phyloP scores from a whole-genome alignment of 2,113 vertebrate species.

The Anarhynchus alexandrinus region DNA sequence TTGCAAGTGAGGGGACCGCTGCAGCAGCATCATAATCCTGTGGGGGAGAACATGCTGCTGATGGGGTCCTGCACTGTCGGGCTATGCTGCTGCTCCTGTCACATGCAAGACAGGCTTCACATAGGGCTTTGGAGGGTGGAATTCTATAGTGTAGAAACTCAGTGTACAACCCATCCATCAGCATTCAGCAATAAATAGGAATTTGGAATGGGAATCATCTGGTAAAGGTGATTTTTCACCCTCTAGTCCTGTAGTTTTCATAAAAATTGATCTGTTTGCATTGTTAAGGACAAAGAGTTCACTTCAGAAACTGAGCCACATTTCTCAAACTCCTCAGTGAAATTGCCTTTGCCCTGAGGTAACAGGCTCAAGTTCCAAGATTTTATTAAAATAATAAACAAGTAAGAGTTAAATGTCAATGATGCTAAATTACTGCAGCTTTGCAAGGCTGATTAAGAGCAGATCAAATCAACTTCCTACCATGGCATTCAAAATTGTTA shows the following conservation, averaged over 20 bases:
- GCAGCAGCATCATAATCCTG: neutral
- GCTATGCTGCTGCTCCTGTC: fast-evolving
- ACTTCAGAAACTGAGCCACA: neutral
- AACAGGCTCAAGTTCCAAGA: neutral
- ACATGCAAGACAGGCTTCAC: fast-evolving
- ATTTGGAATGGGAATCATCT: neutral
- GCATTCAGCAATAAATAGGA: neutral
- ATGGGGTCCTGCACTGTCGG: fast-evolving
- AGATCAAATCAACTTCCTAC: neutral
- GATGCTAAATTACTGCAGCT: neutral
- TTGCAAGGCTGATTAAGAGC: neutral
- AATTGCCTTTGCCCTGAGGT: neutral
- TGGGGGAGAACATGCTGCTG: fast-evolving
- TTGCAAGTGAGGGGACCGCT: neutral
- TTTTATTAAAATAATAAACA: neutral
- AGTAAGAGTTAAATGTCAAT: neutral
- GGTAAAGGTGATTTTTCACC: neutral
- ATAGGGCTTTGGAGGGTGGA: neutral
- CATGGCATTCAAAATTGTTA: neutral
- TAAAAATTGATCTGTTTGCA: neutral
- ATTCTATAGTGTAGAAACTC: neutral
- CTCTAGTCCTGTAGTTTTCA: neutral
- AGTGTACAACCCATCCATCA: neutral
- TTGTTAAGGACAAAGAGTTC: neutral
- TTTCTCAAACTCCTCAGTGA: neutral